phyloP scores from a whole-genome alignment of 2,888 invertebrate genomes.

The Pseudanteris insignis region DNA sequence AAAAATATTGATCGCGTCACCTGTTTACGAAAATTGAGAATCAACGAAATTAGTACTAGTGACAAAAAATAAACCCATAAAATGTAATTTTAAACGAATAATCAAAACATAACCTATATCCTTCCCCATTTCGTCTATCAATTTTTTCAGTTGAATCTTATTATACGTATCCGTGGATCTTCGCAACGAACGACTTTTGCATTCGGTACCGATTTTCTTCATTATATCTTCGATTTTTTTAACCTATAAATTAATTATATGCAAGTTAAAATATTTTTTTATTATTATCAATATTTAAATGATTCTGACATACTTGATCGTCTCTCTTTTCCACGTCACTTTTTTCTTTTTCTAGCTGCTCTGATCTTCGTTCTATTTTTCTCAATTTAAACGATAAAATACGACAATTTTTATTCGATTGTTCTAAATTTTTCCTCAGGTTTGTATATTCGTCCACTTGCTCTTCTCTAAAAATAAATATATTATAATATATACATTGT shows the following conservation, averaged over 20 bases:
- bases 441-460: slow-evolving; percentile 96
- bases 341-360: slow-evolving; percentile 88
- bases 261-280: too few species aligned
- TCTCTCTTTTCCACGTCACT: slow-evolving; percentile 76
- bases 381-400: slow-evolving; percentile 97
- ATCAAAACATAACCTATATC: slow-evolving; percentile 74
- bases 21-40: slow-evolving; percentile 44
- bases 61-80: too few species aligned
- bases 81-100: neutral
- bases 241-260: slow-evolving; percentile 43
- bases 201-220: slow-evolving; percentile 74
- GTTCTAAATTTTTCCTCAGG: slow-evolving; percentile 93
- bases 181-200: slow-evolving; percentile 77
- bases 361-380: slow-evolving; percentile 90
- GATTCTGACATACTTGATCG: slow-evolving; percentile 68
- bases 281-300: too few species aligned
- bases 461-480: slow-evolving; percentile 87
- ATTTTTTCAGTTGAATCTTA: slow-evolving; percentile 79
- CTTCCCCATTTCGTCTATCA: slow-evolving; percentile 87
- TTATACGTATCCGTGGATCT: slow-evolving; percentile 78
- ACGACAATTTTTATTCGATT: slow-evolving; percentile 96
- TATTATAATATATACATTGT: too few species aligned
- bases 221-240: slow-evolving; percentile 73
- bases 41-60: too few species aligned
- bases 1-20: slow-evolving; percentile 56